These are phyloP conservation scores for Melinaea menophilus DNA, from an alignment of 2,888 invertebrate genomes.

Conservation along the genomic window DNA sequence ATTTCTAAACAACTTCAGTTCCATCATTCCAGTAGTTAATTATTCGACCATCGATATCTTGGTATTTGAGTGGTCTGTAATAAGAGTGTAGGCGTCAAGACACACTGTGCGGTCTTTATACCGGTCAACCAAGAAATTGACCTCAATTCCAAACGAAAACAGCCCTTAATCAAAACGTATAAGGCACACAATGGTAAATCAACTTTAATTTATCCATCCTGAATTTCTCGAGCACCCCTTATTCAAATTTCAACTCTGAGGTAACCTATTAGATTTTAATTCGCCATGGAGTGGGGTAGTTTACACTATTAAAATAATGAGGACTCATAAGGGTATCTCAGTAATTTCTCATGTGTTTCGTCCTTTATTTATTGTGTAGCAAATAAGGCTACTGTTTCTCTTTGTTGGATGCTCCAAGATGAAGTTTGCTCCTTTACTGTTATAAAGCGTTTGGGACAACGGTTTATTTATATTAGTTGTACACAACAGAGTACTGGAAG, in stretches of 20 bases:
- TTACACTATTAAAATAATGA: slow-evolving; percentile 73
- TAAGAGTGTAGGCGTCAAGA: slow-evolving; percentile 61
- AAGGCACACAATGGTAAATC: slow-evolving; percentile 37
- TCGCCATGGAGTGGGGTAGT: slow-evolving; percentile 35
- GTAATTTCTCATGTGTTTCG: slow-evolving; percentile 71
- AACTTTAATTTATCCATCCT: slow-evolving; percentile 34
- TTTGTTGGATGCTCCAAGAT: slow-evolving; percentile 40
- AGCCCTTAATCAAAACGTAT: slow-evolving; percentile 29
- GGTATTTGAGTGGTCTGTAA: slow-evolving; percentile 46
- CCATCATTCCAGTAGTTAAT: slow-evolving; percentile 40
- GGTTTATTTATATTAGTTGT: slow-evolving; percentile 1
- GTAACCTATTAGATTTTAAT: slow-evolving; percentile 36
- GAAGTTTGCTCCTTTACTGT: slow-evolving; percentile 39
- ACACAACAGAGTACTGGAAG: not conserved
- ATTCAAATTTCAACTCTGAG: slow-evolving; percentile 39
- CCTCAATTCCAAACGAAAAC: slow-evolving; percentile 32
- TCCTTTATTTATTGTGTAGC: slow-evolving; percentile 68
- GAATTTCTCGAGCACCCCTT: slow-evolving; percentile 37
- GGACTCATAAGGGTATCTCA: slow-evolving; percentile 65
- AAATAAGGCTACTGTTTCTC: slow-evolving; percentile 65
- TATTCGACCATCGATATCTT: slow-evolving; percentile 48
- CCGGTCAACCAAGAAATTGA: slow-evolving; percentile 48
- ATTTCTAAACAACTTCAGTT: slow-evolving; percentile 34
- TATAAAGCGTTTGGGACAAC: slow-evolving; percentile 31
- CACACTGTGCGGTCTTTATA: slow-evolving; percentile 63